These are phyloP conservation scores for Anguilla megastoma DNA, from an alignment of 2,797 vertebrate genomes.

Conservation along the genomic window DNA sequence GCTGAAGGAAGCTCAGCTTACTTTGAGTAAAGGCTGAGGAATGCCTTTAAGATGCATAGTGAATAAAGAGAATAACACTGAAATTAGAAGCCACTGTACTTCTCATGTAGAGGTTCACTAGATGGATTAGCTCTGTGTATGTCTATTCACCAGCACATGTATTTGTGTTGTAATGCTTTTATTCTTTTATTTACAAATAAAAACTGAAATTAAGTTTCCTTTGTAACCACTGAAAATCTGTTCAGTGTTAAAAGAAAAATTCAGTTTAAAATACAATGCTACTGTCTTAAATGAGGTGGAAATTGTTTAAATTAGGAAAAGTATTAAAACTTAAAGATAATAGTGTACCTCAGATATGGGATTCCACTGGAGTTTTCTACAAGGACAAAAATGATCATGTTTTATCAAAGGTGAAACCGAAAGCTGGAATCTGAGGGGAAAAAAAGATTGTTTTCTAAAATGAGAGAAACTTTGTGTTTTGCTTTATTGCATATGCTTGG, in stretches of 20 bases:
- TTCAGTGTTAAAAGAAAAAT: not conserved
- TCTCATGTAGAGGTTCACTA: not conserved
- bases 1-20: not conserved
- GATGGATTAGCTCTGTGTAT: not conserved
- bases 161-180: not conserved
- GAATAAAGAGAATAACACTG: not conserved
- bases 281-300: not conserved
- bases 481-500: not conserved
- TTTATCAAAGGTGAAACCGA: slow-evolving; percentile 17
- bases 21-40: not conserved
- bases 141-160: not conserved
- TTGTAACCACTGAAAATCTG: not conserved
- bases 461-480: slow-evolving; percentile 27
- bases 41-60: not conserved
- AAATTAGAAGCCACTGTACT: not conserved
- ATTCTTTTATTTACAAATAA: not conserved
- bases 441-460: slow-evolving; percentile 33
- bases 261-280: not conserved
- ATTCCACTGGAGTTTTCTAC: not conserved
- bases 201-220: not conserved
- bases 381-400: not conserved
- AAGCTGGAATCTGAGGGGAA: not conserved
- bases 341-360: not conserved
- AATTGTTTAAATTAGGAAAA: not conserved
- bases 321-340: not conserved